Conservation (phyloP, 2,113 vertebrate species). For the Corydoras maculifer region DNA sequence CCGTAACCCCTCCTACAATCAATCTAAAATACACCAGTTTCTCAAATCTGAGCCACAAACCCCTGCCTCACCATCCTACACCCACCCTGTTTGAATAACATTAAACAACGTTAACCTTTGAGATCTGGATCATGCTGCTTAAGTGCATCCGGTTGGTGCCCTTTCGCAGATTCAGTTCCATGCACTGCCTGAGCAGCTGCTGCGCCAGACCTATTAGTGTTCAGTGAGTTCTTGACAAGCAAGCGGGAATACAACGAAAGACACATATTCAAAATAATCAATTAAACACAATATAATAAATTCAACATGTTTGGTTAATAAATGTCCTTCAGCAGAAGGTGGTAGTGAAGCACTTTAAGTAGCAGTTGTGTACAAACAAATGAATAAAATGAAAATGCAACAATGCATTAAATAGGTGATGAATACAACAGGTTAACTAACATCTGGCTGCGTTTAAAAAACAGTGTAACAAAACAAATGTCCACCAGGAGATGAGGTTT, state of each 20-base stretch:
- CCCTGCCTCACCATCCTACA: neutral
- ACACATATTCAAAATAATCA: neutral
- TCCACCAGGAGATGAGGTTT: too few relatives aligned
- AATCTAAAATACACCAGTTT: too few relatives aligned
- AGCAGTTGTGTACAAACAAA: too few relatives aligned
- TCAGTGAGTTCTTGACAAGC: slow-evolving; percentile 48
- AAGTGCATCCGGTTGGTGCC: slow-evolving; percentile 58
- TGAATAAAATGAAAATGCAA: too few relatives aligned
- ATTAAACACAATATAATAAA: neutral
- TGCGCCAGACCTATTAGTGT: slow-evolving; percentile 33
- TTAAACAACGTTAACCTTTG: slow-evolving; percentile 56
- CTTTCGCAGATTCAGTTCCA: slow-evolving; percentile 40
- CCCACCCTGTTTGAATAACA: neutral
- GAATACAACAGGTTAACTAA: too few relatives aligned
- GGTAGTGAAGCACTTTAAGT: too few relatives aligned
- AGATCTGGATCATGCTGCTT: slow-evolving; percentile 48
- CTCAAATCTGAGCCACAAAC: too few relatives aligned
- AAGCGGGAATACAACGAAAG: neutral
- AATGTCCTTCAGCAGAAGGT: neutral
- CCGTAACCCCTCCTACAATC: too few relatives aligned
- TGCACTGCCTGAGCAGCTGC: slow-evolving; percentile 35
- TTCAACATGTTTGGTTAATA: neutral
- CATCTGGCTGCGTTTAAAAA: too few relatives aligned
- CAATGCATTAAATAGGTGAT: too few relatives aligned
- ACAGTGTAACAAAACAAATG: too few relatives aligned